These are phyloP conservation scores for Agrilus planipennis DNA, from an alignment of 1,140 invertebrate genomes.

Conservation along the genomic window DNA sequence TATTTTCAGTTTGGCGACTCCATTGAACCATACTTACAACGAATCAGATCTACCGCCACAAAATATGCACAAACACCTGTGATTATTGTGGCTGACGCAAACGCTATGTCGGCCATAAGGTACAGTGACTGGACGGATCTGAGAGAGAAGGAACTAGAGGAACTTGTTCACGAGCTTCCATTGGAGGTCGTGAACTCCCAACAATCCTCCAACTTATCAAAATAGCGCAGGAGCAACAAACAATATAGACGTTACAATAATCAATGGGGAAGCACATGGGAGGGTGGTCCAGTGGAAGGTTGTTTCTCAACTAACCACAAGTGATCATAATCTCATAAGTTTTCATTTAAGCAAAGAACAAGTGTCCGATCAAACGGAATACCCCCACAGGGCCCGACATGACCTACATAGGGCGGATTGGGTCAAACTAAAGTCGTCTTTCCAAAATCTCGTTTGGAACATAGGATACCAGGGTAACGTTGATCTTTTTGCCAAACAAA, in stretches of 20 bases:
- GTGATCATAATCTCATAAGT: constrained; percentile 1
- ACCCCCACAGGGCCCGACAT: neutral
- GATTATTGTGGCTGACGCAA: neutral
- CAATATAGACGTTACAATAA: constrained; percentile 1
- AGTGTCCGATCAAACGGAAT: neutral
- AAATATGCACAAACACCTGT: neutral
- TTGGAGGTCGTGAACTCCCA: neutral
- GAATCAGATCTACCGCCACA: neutral
- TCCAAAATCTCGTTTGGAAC: neutral
- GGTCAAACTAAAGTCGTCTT: neutral
- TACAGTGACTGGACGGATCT: neutral
- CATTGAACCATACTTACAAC: neutral
- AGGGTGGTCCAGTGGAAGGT: neutral
- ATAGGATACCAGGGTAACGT: neutral
- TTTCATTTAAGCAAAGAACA: neutral
- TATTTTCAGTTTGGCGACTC: constrained; percentile 6
- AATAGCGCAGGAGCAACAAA: neutral
- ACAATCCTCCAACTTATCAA: neutral
- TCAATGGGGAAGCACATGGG: neutral
- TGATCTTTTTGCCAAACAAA: neutral
- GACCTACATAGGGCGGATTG: neutral
- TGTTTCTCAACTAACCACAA: neutral
- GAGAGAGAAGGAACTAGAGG: neutral
- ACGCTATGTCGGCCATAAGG: neutral
- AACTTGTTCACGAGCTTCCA: neutral